Evolutionary conservation across 2,797 vertebrate species (phyloP).

Genomic region (Hippopotamyrus pictus): DNA sequence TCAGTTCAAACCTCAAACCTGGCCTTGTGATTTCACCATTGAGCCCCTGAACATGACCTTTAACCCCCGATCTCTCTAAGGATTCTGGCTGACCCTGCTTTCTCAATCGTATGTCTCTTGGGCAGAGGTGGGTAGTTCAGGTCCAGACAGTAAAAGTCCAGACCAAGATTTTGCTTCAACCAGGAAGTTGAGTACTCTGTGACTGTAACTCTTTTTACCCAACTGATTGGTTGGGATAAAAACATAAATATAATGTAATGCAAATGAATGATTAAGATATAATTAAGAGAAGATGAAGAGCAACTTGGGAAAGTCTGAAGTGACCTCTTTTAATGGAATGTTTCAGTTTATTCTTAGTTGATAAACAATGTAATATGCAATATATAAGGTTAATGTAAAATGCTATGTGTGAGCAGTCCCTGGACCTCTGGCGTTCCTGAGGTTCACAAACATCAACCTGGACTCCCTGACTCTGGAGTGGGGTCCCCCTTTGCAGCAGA

Average conservation of each 20-base stretch:
- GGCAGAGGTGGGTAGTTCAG: neutral
- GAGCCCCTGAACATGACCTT: neutral
- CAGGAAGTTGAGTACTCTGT: neutral
- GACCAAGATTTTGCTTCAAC: neutral
- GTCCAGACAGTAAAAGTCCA: neutral
- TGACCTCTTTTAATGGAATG: neutral
- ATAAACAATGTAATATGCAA: neutral
- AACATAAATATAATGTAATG: neutral
- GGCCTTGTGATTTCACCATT: neutral
- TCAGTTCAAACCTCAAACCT: neutral
- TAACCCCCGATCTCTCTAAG: neutral
- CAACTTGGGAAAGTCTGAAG: neutral
- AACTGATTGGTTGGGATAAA: neutral
- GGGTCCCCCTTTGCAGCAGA: constrained; percentile 78
- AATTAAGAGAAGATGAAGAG: neutral
- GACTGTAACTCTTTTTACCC: neutral
- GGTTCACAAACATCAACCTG: constrained; percentile 67
- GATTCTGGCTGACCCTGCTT: neutral
- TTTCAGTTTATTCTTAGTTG: neutral
- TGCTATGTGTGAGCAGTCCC: constrained; percentile 65
- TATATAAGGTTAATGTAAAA: neutral
- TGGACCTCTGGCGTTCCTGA: constrained; percentile 72
- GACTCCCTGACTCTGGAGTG: constrained; percentile 87
- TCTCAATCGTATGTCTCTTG: neutral
- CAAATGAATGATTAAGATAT: neutral